Evolutionary conservation across 2,888 invertebrate species (phyloP).

Genomic region (Pelosia muscerda): DNA sequence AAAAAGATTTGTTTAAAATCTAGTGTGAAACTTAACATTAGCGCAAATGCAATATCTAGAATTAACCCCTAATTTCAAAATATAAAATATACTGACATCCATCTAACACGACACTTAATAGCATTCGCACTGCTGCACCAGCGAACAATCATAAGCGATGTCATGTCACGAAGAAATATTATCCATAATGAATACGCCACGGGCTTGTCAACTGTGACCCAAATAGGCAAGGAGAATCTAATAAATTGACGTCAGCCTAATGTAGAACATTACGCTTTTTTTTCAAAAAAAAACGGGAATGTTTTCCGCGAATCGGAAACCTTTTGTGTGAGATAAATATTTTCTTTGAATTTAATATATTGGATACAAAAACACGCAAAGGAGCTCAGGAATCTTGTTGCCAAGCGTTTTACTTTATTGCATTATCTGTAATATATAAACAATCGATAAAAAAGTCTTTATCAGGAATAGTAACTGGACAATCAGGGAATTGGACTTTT

Average conservation of each 20-base stretch:
- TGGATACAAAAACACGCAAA: background rate
- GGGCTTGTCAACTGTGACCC: constrained; percentile 2
- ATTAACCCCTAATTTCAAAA: too few relatives aligned
- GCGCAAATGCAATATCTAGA: too few relatives aligned
- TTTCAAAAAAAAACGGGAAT: background rate
- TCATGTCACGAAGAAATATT: constrained; percentile 6
- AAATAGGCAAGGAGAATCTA: constrained; percentile 12
- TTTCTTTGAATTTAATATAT: constrained; percentile 9
- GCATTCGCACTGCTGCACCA: background rate
- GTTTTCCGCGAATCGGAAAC: background rate
- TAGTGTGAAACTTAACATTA: too few relatives aligned
- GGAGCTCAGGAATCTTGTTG: background rate
- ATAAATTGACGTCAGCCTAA: constrained; percentile 21
- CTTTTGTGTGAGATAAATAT: background rate
- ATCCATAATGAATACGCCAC: constrained; percentile 11
- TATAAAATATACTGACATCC: background rate
- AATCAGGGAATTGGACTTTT: too few relatives aligned
- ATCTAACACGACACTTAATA: background rate
- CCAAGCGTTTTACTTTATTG: background rate
- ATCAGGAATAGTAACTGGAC: too few relatives aligned
- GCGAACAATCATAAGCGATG: background rate
- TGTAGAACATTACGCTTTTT: constrained; percentile 7
- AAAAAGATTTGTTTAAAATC: too few relatives aligned
- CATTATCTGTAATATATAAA: background rate
- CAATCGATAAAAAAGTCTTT: too few relatives aligned